phyloP scores from a whole-genome alignment of 2,888 invertebrate genomes.

The Lasioglossum pauxillum region DNA sequence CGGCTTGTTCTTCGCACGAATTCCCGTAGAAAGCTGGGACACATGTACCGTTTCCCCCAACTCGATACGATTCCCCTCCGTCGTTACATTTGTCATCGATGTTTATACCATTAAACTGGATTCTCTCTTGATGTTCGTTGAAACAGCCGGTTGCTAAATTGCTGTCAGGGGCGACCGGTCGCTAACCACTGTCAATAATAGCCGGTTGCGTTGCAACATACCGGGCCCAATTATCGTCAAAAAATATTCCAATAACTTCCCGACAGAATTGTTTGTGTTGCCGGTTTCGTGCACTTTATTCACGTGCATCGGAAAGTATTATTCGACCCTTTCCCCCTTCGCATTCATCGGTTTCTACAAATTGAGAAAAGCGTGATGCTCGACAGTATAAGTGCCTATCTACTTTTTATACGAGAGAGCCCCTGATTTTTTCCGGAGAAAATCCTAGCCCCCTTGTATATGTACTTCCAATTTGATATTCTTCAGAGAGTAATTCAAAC shows the following conservation, averaged over 20 bases:
- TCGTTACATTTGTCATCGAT: slow-evolving; percentile 21
- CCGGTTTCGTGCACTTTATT: neutral
- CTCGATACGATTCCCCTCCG: neutral
- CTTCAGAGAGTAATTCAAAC: slow-evolving; percentile 86
- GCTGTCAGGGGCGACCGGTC: neutral
- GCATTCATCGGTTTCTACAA: slow-evolving; percentile 11
- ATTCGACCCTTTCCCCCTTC: too few relatives aligned
- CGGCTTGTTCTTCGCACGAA: slow-evolving; percentile 28
- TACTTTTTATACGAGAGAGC: slow-evolving; percentile 43
- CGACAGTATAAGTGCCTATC: neutral
- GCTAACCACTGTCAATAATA: neutral
- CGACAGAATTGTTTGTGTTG: neutral
- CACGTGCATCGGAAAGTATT: neutral
- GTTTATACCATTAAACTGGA: slow-evolving; percentile 1
- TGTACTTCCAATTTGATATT: slow-evolving; percentile 91
- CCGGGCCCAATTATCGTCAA: neutral
- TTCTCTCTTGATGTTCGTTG: neutral
- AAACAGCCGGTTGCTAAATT: neutral
- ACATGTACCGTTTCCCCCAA: neutral
- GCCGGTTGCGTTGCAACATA: neutral
- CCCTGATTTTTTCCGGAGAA: slow-evolving; percentile 88
- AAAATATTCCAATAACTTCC: neutral
- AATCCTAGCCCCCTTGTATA: slow-evolving; percentile 91
- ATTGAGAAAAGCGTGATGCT: neutral
- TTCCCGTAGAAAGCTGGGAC: slow-evolving; percentile 42